Percentiles rank a stretch among this genome's conserved stretches.
Conservation (phyloP, 2,888 invertebrate species). For the Thysanoteuthis rhombus region DNA sequence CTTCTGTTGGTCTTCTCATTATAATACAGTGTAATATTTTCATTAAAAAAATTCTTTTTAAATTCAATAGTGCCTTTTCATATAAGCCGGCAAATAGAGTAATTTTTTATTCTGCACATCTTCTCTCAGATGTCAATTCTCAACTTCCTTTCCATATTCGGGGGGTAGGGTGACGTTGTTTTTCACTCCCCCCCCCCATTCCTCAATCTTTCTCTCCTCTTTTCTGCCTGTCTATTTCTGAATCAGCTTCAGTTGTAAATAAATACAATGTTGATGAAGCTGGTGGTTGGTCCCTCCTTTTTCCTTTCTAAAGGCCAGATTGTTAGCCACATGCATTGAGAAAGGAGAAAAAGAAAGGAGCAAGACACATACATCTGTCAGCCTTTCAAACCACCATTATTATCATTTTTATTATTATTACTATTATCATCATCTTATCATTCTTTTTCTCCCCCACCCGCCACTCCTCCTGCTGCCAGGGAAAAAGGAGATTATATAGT, state of each 20-base stretch:
- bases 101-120: too few species aligned
- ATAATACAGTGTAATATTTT: too few species aligned
- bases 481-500: background rate
- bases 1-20: too few species aligned
- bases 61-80: too few species aligned
- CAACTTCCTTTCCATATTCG: too few species aligned
- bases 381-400: background rate
- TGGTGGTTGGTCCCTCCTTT: background rate
- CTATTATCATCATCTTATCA: background rate
- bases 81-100: too few species aligned
- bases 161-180: background rate
- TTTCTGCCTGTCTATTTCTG: background rate
- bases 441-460: background rate
- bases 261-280: constrained; percentile 12
- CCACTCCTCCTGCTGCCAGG: background rate
- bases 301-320: background rate
- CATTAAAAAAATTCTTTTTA: too few species aligned
- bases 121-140: too few species aligned
- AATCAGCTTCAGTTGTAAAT: background rate
- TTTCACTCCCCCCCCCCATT: background rate
- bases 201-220: background rate
- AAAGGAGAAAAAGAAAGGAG: background rate
- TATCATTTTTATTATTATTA: background rate
- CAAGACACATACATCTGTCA: background rate
- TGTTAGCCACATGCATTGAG: background rate